Conservation (phyloP, 2,888 invertebrate genomes). For the Acleris laterana region DNA sequence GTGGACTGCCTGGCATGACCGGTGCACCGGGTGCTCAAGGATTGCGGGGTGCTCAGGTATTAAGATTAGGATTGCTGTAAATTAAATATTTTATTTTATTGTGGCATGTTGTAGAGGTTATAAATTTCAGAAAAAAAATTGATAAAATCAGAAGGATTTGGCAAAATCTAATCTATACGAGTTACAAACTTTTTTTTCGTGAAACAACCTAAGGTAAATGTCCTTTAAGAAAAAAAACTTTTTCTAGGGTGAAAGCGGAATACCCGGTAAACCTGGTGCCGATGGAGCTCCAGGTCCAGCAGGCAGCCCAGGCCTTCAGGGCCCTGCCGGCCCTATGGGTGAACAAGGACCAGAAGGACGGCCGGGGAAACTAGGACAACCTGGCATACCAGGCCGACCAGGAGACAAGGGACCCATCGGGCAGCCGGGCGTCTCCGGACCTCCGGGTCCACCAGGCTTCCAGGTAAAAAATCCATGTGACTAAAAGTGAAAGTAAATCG, state of each 20-base stretch:
- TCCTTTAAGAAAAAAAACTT: not conserved
- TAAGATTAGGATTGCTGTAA: no score
- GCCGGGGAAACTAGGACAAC: slow-evolving; percentile 88
- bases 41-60: slow-evolving; percentile 85
- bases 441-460: slow-evolving; percentile 87
- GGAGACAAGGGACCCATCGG: slow-evolving; percentile 92
- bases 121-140: no score
- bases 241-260: slow-evolving; percentile 88
- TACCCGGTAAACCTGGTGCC: slow-evolving; percentile 88
- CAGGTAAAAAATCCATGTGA: slow-evolving; percentile 76
- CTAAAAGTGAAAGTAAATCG: no score
- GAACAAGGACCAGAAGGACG: slow-evolving; percentile 85
- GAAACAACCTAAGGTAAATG: no score
- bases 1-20: slow-evolving; percentile 86
- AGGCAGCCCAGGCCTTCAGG: slow-evolving; percentile 87
- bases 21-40: slow-evolving; percentile 88
- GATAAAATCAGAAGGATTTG: no score
- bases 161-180: no score
- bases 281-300: slow-evolving; percentile 89
- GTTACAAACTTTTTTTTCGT: no score
- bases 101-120: no score
- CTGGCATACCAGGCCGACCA: slow-evolving; percentile 88
- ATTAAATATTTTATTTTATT: not conserved
- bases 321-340: slow-evolving; percentile 87
- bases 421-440: slow-evolving; percentile 86